Conservation (phyloP, 30 jellyfish, hydroid and myxozoan genomes). For the Clytia hemisphaerica region DNA sequence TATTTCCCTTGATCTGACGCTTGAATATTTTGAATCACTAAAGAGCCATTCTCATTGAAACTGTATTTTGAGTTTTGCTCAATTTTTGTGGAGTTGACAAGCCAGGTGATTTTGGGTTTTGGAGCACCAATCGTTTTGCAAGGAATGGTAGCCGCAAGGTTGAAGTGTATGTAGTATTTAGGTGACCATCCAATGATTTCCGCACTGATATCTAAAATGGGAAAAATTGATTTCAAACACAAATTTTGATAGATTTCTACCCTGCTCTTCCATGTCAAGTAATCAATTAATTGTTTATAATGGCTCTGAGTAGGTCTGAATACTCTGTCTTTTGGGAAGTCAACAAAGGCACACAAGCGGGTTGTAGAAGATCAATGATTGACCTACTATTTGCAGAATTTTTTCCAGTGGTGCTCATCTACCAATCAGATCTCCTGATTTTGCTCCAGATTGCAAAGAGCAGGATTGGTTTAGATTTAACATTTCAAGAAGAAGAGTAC, state of each 20-base stretch:
- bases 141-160: slow-evolving; percentile 59
- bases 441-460: too few species aligned
- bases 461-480: not conserved
- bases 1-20: slow-evolving; percentile 58
- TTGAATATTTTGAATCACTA: slow-evolving; percentile 39
- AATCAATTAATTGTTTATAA: too few species aligned
- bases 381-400: not conserved
- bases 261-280: too few species aligned
- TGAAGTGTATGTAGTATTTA: slow-evolving; percentile 43
- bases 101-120: slow-evolving; percentile 69
- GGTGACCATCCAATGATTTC: slow-evolving; percentile 14
- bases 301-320: too few species aligned
- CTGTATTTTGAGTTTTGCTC: too few species aligned
- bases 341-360: not conserved
- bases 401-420: not conserved
- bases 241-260: too few species aligned
- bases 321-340: not conserved
- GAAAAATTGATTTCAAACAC: too few species aligned
- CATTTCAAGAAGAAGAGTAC: not conserved
- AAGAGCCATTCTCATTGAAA: slow-evolving; percentile 50
- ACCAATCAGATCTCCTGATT: too few species aligned
- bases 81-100: slow-evolving; percentile 20
- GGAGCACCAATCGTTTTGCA: slow-evolving; percentile 81
- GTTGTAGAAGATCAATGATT: not conserved
- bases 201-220: slow-evolving; percentile 58